Evolutionary conservation across 2,888 invertebrate species (phyloP).

Genomic region (Caenorhabditis drosophilae): DNA sequence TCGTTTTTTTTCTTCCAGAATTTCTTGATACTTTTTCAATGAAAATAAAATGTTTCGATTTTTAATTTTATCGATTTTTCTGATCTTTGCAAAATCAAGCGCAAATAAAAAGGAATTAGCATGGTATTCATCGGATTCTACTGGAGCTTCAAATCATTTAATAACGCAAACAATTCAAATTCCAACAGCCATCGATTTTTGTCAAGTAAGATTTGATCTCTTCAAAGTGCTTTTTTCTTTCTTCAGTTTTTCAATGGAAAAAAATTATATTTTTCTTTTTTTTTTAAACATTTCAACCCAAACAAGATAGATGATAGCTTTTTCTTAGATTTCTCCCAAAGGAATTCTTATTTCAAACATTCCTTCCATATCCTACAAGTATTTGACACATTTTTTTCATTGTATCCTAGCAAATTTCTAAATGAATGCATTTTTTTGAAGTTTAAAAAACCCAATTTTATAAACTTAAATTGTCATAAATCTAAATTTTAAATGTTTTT

Average conservation of each 20-base stretch:
- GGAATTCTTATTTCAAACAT: background rate
- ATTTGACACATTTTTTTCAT: too few relatives aligned
- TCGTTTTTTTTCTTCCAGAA: background rate
- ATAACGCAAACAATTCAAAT: constrained; percentile 17
- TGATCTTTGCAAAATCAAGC: background rate
- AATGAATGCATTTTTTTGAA: background rate
- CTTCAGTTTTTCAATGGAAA: too few relatives aligned
- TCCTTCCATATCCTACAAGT: background rate
- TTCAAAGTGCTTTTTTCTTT: too few relatives aligned
- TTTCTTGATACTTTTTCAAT: background rate
- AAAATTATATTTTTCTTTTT: constrained; percentile 10
- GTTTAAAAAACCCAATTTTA: background rate
- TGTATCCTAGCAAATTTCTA: background rate
- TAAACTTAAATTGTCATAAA: background rate
- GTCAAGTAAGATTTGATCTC: constrained; percentile 29
- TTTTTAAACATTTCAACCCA: constrained; percentile 1
- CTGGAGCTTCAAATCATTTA: background rate
- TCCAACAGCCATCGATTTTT: constrained; percentile 41
- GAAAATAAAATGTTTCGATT: too few relatives aligned
- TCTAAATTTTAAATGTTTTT: background rate
- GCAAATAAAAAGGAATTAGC: constrained; percentile 1
- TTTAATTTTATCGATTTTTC: too few relatives aligned
- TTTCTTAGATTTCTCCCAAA: background rate
- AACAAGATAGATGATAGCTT: background rate
- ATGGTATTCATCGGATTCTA: constrained; percentile 29